Evolutionary conservation across 2,113 vertebrate species (phyloP).

Genomic region (Irena cyanogastra): DNA sequence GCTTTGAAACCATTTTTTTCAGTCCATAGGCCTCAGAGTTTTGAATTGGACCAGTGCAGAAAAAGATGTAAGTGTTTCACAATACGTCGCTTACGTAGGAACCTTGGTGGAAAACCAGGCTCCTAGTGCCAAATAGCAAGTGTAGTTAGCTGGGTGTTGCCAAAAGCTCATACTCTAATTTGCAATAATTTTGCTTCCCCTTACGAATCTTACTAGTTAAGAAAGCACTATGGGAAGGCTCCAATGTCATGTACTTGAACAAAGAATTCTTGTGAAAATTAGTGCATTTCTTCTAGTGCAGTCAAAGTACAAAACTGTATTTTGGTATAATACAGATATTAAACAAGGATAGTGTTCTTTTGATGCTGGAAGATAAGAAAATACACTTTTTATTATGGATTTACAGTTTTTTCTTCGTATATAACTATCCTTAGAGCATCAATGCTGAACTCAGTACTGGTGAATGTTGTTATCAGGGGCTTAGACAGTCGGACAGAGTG

Average conservation of each 20-base stretch:
- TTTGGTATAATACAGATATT: neutral
- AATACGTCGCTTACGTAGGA: neutral
- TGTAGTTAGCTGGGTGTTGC: neutral
- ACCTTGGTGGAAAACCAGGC: neutral
- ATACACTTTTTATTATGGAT: neutral
- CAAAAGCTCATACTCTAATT: neutral
- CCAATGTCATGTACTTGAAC: neutral
- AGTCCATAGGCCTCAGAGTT: neutral
- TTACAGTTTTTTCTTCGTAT: neutral
- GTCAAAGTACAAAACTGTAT: neutral
- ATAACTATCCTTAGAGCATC: neutral
- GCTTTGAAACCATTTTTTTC: neutral
- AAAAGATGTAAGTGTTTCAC: neutral
- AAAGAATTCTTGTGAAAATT: neutral
- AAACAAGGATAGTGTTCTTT: neutral
- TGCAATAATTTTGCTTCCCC: neutral
- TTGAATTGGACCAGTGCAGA: neutral
- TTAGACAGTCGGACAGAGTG: neutral
- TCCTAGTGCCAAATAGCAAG: neutral
- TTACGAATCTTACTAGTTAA: neutral
- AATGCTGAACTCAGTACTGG: rapidly evolving
- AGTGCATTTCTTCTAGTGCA: neutral
- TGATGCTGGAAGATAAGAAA: neutral
- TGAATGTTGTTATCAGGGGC: neutral
- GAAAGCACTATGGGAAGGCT: rapidly evolving